These are phyloP conservation scores for Gasterosteus aculeatus DNA, from an alignment of 2,113 vertebrate species.

Conservation along the genomic window DNA sequence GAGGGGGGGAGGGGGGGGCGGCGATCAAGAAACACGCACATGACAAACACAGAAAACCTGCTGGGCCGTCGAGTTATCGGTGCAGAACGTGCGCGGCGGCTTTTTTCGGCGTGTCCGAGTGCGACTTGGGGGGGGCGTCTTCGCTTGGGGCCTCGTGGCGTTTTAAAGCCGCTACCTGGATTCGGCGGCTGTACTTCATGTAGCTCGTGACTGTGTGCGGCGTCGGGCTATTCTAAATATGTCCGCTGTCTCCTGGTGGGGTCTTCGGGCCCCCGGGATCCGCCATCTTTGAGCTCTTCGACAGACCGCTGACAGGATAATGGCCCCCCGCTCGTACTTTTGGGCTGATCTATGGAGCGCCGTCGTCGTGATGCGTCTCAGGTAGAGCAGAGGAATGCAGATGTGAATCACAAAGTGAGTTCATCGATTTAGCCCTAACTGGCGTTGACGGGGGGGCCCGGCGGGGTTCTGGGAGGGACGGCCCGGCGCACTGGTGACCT, in stretches of 20 bases:
- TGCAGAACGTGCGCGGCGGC: not conserved
- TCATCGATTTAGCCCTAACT: constrained; percentile 63
- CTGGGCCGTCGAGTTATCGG: not conserved
- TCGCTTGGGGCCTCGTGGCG: not conserved
- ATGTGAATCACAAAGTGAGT: constrained; percentile 52
- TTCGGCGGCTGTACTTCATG: not conserved
- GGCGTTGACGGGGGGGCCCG: constrained; percentile 27
- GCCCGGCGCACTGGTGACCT: constrained; percentile 40
- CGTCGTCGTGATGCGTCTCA: constrained; percentile 33
- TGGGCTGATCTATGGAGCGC: constrained; percentile 56
- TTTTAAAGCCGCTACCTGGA: constrained; percentile 17
- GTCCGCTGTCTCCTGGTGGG: constrained; percentile 50
- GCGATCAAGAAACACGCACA: too few species aligned
- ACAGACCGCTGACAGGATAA: constrained; percentile 63
- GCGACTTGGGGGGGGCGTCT: not conserved
- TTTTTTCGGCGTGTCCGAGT: not conserved
- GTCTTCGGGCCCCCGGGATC: constrained; percentile 35
- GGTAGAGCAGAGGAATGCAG: constrained; percentile 63
- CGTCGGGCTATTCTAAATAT: constrained; percentile 62
- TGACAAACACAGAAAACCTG: not conserved
- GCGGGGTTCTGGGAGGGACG: constrained; percentile 51
- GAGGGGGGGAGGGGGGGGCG: too few species aligned
- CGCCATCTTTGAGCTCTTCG: constrained; percentile 41
- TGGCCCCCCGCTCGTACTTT: constrained; percentile 18
- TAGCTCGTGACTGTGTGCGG: not conserved